phyloP scores from a whole-genome alignment of 1,140 invertebrate species.

The Hypsibius dujardini region DNA sequence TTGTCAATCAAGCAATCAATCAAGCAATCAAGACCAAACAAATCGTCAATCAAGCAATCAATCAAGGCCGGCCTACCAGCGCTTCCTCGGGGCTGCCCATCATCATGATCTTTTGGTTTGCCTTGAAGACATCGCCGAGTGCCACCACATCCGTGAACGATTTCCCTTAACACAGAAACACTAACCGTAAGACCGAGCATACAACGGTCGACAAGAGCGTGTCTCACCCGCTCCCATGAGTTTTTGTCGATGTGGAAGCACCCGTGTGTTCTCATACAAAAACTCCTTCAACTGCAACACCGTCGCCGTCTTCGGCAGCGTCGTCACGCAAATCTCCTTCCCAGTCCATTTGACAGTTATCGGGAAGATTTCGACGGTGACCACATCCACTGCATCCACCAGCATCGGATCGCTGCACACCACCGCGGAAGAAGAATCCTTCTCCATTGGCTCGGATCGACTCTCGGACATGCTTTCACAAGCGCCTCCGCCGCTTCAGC shows the following conservation, averaged over 20 bases:
- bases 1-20: constrained; percentile 27
- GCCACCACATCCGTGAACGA: background rate
- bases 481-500: too few species aligned
- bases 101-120: constrained; percentile 86
- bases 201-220: background rate
- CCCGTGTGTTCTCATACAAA: constrained; percentile 60
- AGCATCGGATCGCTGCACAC: too few species aligned
- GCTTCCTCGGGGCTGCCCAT: constrained; percentile 84
- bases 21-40: constrained; percentile 57
- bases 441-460: too few species aligned
- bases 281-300: constrained; percentile 43
- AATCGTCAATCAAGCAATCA: constrained; percentile 37
- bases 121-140: constrained; percentile 36
- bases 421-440: too few species aligned
- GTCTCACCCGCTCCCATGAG: constrained; percentile 46
- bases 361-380: too few species aligned
- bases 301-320: constrained; percentile 35
- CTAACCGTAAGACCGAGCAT: background rate
- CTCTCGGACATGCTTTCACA: too few species aligned
- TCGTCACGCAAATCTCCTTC: constrained; percentile 53
- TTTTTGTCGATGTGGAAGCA: constrained; percentile 75
- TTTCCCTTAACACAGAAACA: background rate
- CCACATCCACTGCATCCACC: too few species aligned
- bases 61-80: constrained; percentile 51
- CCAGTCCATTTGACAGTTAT: constrained; percentile 75